phyloP scores from a whole-genome alignment of 1,140 invertebrate genomes.

The Drosophila malerkotliana region DNA sequence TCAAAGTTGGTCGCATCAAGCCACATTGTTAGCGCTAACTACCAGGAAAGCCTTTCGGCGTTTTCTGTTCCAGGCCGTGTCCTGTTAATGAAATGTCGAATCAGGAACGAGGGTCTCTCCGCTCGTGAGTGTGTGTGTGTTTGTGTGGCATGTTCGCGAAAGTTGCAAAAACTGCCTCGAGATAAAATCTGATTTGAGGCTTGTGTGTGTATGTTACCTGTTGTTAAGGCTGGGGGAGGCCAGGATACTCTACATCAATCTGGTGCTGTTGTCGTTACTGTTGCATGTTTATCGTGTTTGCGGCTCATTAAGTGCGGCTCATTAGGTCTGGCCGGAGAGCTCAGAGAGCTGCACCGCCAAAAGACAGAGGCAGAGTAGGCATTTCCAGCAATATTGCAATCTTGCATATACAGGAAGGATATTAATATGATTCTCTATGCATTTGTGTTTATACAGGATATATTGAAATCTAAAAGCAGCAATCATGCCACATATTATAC shows the following conservation, averaged over 20 bases:
- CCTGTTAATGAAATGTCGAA: conserved; percentile 71
- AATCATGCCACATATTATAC: conserved; percentile 73
- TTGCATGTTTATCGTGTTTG: conserved; percentile 61
- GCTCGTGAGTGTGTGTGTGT: conserved; percentile 19
- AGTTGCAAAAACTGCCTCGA: conserved; percentile 60
- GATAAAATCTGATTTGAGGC: conserved; percentile 29
- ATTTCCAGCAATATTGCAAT: conserved; percentile 19
- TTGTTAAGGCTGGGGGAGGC: not conserved
- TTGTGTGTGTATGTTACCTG: conserved; percentile 12
- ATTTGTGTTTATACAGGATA: conserved; percentile 53
- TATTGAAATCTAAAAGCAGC: conserved; percentile 57
- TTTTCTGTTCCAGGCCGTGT: conserved; percentile 55
- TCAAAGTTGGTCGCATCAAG: conserved; percentile 45
- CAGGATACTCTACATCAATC: conserved; percentile 48
- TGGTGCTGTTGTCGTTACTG: conserved; percentile 36
- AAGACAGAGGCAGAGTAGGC: not conserved
- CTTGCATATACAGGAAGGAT: conserved; percentile 1
- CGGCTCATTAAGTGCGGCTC: conserved; percentile 70
- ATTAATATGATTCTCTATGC: conserved; percentile 38
- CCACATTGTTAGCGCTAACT: conserved; percentile 68
- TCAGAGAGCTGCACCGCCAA: conserved; percentile 26
- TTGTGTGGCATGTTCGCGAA: conserved; percentile 39
- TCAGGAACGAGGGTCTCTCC: conserved; percentile 25
- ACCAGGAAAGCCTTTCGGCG: conserved; percentile 46
- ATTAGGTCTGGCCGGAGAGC: conserved; percentile 61